Percentiles rank a stretch among this genome's conserved stretches.
phyloP scores from a whole-genome alignment of 2,888 invertebrate genomes.

The Sesamia inferens region DNA sequence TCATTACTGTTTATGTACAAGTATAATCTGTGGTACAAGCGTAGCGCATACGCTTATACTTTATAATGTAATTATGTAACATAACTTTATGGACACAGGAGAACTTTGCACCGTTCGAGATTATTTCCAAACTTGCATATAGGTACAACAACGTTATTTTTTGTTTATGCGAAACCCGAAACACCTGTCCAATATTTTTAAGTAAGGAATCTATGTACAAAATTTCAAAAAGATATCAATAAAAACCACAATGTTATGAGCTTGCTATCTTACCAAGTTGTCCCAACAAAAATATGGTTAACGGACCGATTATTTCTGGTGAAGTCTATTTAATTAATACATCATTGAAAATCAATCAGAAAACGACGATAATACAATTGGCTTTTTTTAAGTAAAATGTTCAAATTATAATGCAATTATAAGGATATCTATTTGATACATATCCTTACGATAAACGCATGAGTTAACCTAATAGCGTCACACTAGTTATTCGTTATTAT shows the following conservation, averaged over 20 bases:
- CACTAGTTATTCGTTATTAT: not conserved
- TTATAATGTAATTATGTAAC: conserved; percentile 22
- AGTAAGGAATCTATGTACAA: no score
- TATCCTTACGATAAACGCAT: not conserved
- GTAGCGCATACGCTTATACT: conserved; percentile 35
- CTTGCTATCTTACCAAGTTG: no score
- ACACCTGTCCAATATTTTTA: no score
- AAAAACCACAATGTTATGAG: no score
- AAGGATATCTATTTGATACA: not conserved
- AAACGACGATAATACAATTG: conserved; percentile 9
- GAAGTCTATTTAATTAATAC: not conserved
- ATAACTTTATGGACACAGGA: conserved; percentile 35
- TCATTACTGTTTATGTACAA: conserved; percentile 19
- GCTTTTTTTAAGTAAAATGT: not conserved
- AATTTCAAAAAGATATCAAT: no score
- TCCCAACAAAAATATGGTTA: no score
- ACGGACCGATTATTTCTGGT: no score
- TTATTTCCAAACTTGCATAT: conserved; percentile 32
- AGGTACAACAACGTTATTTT: conserved; percentile 21
- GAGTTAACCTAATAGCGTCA: conserved; percentile 5
- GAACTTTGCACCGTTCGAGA: conserved; percentile 40
- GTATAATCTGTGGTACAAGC: no score
- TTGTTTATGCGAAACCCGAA: no score
- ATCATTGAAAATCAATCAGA: conserved; percentile 11
- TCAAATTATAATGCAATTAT: not conserved